A percentile compares a stretch with the other conserved stretches of the same genome.
Evolutionary conservation across 2,888 invertebrate genomes (phyloP).

Genomic region (Marronus borbonicus): DNA sequence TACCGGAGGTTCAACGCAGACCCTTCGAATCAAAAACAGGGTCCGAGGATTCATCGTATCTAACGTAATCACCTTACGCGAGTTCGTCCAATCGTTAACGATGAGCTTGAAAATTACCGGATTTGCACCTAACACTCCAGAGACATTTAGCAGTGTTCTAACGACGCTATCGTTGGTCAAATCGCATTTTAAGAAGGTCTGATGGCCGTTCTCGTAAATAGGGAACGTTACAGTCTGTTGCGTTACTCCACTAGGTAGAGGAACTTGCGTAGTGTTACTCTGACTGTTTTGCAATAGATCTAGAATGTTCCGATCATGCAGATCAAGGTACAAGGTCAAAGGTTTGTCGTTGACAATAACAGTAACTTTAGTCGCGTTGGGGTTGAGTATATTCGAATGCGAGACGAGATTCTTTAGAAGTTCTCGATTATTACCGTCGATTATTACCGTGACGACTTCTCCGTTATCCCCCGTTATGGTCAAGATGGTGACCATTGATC

Average conservation of each 20-base stretch:
- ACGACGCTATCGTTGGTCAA: background rate
- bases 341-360: background rate
- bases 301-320: background rate
- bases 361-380: background rate
- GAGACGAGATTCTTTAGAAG: background rate
- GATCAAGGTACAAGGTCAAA: background rate
- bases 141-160: background rate
- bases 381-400: background rate
- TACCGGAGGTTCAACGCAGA: background rate
- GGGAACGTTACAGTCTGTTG: background rate
- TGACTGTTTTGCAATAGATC: background rate
- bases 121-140: background rate
- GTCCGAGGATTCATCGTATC: slow-evolving; percentile 3
- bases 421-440: background rate
- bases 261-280: background rate
- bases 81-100: background rate
- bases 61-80: background rate
- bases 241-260: no score
- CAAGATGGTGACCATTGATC: background rate
- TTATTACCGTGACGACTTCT: background rate
- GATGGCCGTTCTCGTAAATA: background rate
- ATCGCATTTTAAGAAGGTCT: background rate
- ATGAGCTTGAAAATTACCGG: background rate
- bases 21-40: background rate
- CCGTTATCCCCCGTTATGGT: background rate